Conservation (phyloP, 2,113 vertebrate genomes). For the Apistogramma diplotaenia region DNA sequence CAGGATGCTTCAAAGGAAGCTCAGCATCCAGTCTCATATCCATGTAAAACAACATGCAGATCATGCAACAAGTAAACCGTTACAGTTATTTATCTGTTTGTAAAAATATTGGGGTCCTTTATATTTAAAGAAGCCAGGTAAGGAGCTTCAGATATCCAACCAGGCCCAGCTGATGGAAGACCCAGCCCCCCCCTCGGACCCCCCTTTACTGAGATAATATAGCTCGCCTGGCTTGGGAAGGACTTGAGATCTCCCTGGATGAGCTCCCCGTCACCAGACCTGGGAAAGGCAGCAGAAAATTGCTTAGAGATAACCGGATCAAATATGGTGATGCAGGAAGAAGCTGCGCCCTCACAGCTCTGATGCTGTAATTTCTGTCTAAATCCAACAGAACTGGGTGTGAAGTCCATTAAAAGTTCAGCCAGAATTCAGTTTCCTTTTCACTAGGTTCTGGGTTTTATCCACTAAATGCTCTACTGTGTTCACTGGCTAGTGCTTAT, state of each 20-base stretch:
- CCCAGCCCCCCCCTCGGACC: neutral
- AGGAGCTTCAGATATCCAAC: neutral
- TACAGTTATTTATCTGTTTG: neutral
- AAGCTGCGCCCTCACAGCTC: neutral
- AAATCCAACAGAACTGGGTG: neutral
- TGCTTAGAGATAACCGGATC: neutral
- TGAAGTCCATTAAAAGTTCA: neutral
- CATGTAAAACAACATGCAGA: neutral
- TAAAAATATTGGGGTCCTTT: neutral
- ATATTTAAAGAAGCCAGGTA: neutral
- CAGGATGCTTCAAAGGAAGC: neutral
- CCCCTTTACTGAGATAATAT: neutral
- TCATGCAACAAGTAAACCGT: neutral
- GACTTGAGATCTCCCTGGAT: neutral
- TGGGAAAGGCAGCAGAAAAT: neutral
- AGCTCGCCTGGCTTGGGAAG: neutral
- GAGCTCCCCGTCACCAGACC: neutral
- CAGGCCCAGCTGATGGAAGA: neutral
- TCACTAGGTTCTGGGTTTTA: neutral
- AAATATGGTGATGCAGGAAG: neutral
- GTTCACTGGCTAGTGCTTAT: neutral
- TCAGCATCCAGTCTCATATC: neutral
- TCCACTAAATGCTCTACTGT: neutral
- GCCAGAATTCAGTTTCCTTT: neutral
- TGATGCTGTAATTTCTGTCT: neutral